Evolutionary conservation across 1,140 invertebrate genomes (phyloP).

Genomic region (Metopolophium dirhodum): DNA sequence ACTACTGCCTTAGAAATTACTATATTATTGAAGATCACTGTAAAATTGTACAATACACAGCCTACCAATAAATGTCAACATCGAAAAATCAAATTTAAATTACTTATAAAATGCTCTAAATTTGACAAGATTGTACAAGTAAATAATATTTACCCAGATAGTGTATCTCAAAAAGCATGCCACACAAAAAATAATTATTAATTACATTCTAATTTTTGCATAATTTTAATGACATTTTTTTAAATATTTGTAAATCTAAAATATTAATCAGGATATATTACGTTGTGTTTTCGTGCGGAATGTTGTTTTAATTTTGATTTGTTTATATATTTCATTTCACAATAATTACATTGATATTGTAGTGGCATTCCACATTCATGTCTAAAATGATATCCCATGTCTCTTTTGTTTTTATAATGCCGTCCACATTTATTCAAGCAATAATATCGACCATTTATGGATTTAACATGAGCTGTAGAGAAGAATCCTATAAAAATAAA

Average conservation of each 20-base stretch:
- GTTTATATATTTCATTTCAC: conserved; percentile 59
- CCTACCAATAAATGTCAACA: not conserved
- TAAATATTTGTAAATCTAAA: not conserved
- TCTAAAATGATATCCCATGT: conserved; percentile 62
- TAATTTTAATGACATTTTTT: not conserved
- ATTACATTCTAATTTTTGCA: no score
- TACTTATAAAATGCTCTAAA: not conserved
- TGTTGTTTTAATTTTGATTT: conserved; percentile 58
- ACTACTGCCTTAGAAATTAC: no score
- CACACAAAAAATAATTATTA: no score
- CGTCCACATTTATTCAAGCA: conserved; percentile 58
- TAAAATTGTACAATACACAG: not conserved
- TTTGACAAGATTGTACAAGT: not conserved
- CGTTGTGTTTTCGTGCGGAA: not conserved
- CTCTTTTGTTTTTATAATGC: conserved; percentile 59
- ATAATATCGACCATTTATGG: conserved; percentile 48
- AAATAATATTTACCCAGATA: not conserved
- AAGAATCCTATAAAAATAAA: not conserved
- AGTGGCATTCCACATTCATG: conserved; percentile 60
- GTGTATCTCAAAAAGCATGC: not conserved
- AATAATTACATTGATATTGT: conserved; percentile 60
- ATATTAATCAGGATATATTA: not conserved
- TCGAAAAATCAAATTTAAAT: not conserved
- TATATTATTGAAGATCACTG: not conserved
- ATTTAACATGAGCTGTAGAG: not conserved